Evolutionary conservation across 2,888 invertebrate genomes (phyloP).

Genomic region (Psylliodes chrysocephalus): DNA sequence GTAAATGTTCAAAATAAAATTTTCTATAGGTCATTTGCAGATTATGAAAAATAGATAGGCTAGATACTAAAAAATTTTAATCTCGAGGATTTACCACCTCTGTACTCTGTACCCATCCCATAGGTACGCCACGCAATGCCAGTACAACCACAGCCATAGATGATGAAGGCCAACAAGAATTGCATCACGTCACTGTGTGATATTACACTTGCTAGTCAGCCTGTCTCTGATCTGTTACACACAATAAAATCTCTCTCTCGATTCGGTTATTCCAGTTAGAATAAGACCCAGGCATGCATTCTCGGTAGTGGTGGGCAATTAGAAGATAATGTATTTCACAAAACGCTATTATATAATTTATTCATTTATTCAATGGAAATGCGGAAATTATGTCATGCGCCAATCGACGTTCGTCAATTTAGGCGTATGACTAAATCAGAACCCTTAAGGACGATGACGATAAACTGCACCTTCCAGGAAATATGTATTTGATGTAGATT

Average conservation of each 20-base stretch:
- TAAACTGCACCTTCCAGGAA: too few relatives aligned
- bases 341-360: slow-evolving; percentile 13
- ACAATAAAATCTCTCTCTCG: slow-evolving; percentile 6
- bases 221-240: slow-evolving; percentile 47
- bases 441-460: too few relatives aligned
- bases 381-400: neutral
- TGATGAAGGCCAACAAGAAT: slow-evolving; percentile 27
- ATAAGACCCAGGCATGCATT: slow-evolving; percentile 6
- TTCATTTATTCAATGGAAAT: slow-evolving; percentile 13
- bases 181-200: slow-evolving; percentile 48
- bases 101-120: neutral
- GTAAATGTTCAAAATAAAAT: too few relatives aligned
- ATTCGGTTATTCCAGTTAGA: slow-evolving; percentile 6
- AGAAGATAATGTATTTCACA: slow-evolving; percentile 11
- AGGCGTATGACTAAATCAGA: too few relatives aligned
- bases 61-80: too few relatives aligned
- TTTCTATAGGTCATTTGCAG: too few relatives aligned
- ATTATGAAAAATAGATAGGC: too few relatives aligned
- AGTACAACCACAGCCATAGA: neutral
- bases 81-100: too few relatives aligned
- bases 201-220: slow-evolving; percentile 55
- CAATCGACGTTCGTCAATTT: neutral
- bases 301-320: slow-evolving; percentile 19
- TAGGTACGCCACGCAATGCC: neutral
- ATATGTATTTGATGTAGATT: too few relatives aligned